Evolutionary conservation across 2,888 invertebrate species (phyloP), one percentile per base, ranked within the genome.

Genomic region (Caenorhabditis afra): DNA sequence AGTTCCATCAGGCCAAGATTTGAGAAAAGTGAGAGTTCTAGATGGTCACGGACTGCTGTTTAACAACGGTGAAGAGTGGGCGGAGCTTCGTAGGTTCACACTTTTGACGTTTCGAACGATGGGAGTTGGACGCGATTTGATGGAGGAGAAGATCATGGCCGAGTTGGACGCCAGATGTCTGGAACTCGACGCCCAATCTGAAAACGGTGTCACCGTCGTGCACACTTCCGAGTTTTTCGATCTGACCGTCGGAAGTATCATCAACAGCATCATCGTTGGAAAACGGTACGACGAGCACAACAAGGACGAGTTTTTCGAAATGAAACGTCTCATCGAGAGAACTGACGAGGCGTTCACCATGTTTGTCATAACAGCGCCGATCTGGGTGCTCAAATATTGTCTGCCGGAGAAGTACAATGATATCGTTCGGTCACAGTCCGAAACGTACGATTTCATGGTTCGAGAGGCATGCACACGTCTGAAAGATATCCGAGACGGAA

Each of bases 91-190:
- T 55, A 53, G 78, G 14, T 82, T 82, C 68, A 41, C 77, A 3
- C 67, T 82, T 14, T 35, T 52, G 8, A 47, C 75, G 3, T 66
- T 82, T 11, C 47, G 82, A 50, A 80, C 65, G 41, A 77, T 82
- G 53, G 82, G 82, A 14, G 65, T 82, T 14, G 82, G 82, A 35
- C 74, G 58, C 12, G 74, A 77, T 49, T 12, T 74, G 4, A 80
- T 82, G 77, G 82, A 80, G 44, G 67, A 78, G 39, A 49, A 58
- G 35, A 70, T 82, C 3, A 20, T 82, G 64, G 59, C 65, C 0
- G 82, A 82, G 16, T 44, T 80, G 16, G 18, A 79, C 55, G 37
- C 39, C n/a, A 29, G 67, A 58, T 70, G 53, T 49, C 64, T 22
- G 39, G 70, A 75, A 44, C 45, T 79, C 7, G 75, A 79, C 14